These are phyloP conservation scores for Nephrotoma appendiculata DNA, from an alignment of 2,888 invertebrate genomes.

Conservation along the genomic window DNA sequence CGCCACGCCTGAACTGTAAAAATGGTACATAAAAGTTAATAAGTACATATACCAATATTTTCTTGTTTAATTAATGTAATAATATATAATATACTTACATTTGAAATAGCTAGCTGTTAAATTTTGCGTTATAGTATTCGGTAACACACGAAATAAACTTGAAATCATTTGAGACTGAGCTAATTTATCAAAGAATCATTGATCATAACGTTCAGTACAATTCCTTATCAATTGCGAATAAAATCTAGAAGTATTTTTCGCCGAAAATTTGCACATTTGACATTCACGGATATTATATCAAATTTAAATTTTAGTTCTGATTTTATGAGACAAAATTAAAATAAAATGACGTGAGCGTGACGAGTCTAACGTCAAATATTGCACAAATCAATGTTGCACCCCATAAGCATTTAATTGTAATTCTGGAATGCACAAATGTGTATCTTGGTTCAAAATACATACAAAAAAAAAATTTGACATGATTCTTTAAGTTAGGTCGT, in stretches of 20 bases:
- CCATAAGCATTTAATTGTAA: no score
- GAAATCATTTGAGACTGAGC: slow-evolving; percentile 34
- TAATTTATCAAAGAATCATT: background rate
- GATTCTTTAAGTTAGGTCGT: no score
- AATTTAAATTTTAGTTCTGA: no score
- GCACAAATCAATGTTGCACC: no score
- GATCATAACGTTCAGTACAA: background rate
- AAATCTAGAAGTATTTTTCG: background rate
- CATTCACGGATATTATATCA: background rate
- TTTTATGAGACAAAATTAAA: no score
- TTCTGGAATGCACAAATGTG: no score
- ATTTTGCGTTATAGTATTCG: slow-evolving; percentile 41
- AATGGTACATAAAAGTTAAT: background rate
- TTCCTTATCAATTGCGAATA: background rate
- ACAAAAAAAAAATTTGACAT: no score
- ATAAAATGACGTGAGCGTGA: no score
- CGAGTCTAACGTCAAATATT: no score
- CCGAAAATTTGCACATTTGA: background rate
- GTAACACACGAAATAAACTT: slow-evolving; percentile 41
- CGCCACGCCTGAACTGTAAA: slow-evolving; percentile 25
- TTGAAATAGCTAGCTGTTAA: slow-evolving; percentile 49
- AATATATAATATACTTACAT: slow-evolving; percentile 32
- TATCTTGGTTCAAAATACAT: no score
- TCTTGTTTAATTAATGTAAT: background rate
- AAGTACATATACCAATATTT: background rate